Conservation (phyloP, 2,113 vertebrate genomes). For the Hemichromis elongatus region DNA sequence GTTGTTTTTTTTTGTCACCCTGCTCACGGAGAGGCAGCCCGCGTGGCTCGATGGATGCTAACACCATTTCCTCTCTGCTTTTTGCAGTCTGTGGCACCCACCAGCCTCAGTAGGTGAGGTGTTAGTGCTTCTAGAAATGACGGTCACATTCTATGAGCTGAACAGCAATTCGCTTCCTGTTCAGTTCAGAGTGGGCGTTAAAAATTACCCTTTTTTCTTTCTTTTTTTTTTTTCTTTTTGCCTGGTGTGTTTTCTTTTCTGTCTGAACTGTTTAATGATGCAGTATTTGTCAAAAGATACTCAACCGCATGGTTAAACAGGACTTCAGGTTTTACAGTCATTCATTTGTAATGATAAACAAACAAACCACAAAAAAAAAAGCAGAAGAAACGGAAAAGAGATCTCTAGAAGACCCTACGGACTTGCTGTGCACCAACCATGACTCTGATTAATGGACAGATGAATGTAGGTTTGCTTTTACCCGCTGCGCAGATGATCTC, state of each 20-base stretch:
- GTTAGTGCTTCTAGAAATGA: slow-evolving; percentile 20
- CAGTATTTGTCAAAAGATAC: slow-evolving; percentile 3
- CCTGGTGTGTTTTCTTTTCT: slow-evolving; percentile 38
- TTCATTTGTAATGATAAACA: slow-evolving; percentile 4
- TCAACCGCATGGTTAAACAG: slow-evolving; percentile 41
- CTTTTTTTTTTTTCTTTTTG: background rate
- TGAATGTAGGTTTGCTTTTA: background rate
- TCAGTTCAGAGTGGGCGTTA: slow-evolving; percentile 20
- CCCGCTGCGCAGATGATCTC: background rate
- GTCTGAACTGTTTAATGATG: slow-evolving; percentile 44
- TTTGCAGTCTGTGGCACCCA: slow-evolving; percentile 53
- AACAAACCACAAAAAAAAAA: background rate
- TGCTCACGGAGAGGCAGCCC: slow-evolving; percentile 23
- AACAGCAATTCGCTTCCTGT: slow-evolving; percentile 40
- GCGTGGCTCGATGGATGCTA: slow-evolving; percentile 2
- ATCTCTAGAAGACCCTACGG: background rate
- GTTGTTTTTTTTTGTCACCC: slow-evolving; percentile 27
- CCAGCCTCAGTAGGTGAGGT: slow-evolving; percentile 64
- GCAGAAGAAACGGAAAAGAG: background rate
- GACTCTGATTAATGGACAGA: slow-evolving; percentile 8
- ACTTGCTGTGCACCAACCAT: background rate
- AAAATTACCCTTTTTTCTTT: background rate
- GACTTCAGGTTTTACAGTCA: slow-evolving; percentile 10
- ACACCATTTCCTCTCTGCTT: slow-evolving; percentile 61
- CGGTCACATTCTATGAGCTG: background rate